Conservation (phyloP, 2,888 invertebrate genomes). For the Lomographa bimaculata region DNA sequence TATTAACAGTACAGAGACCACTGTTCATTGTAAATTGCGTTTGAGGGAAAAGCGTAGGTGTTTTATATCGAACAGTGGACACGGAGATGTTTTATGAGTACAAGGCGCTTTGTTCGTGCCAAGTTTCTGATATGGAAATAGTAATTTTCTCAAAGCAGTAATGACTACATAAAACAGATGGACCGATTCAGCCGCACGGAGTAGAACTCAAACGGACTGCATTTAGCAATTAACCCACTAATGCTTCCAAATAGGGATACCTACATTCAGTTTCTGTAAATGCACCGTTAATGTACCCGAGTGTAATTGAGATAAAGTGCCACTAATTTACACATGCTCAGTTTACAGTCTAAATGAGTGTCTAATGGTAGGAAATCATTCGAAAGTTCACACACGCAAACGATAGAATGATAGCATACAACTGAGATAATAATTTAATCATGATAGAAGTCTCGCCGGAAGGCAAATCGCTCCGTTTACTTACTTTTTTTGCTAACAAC, state of each 20-base stretch:
- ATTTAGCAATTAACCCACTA: slow-evolving; percentile 27
- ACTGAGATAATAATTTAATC: slow-evolving; percentile 71
- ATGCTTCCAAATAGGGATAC: slow-evolving; percentile 23
- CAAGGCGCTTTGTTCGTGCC: slow-evolving; percentile 7
- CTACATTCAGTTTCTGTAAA: slow-evolving; percentile 7
- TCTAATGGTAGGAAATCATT: slow-evolving; percentile 56
- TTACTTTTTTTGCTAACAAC: slow-evolving; percentile 52
- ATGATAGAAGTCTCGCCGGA: slow-evolving; percentile 58
- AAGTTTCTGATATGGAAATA: slow-evolving; percentile 5
- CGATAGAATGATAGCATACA: slow-evolving; percentile 59
- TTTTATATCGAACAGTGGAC: slow-evolving; percentile 1
- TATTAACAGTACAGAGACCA: no score
- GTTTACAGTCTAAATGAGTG: slow-evolving; percentile 27
- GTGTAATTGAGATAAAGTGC: slow-evolving; percentile 27
- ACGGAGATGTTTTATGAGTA: not conserved
- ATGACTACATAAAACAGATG: slow-evolving; percentile 23
- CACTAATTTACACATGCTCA: slow-evolving; percentile 27
- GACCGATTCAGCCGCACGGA: slow-evolving; percentile 7
- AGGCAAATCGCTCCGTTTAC: slow-evolving; percentile 65
- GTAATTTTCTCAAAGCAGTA: slow-evolving; percentile 6
- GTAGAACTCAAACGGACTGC: slow-evolving; percentile 19
- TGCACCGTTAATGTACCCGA: slow-evolving; percentile 21
- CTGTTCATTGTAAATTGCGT: no score
- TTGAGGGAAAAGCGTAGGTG: no score
- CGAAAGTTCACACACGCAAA: slow-evolving; percentile 59